phyloP scores from a whole-genome alignment of 2,797 vertebrate species.

The Artibeus lituratus region DNA sequence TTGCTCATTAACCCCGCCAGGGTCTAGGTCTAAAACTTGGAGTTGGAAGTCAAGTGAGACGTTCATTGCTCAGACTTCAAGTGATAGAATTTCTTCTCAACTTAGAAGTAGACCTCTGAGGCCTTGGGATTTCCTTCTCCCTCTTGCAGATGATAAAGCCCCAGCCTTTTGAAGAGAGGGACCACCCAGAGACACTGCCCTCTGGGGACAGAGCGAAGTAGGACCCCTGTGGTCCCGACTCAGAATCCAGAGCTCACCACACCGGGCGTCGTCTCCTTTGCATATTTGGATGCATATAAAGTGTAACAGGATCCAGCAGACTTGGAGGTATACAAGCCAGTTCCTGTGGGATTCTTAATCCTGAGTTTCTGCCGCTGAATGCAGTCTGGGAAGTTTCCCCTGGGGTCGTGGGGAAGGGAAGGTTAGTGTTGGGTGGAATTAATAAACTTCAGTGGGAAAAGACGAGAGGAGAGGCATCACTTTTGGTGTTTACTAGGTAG shows the following conservation, averaged over 20 bases:
- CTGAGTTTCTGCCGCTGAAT: background rate
- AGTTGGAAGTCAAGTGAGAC: background rate
- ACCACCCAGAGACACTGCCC: background rate
- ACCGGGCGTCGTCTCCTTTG: background rate
- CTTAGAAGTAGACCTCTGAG: background rate
- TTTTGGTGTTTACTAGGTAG: background rate
- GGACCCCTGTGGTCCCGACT: background rate
- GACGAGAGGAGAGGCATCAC: background rate
- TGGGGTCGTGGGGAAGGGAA: background rate
- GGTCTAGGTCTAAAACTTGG: background rate
- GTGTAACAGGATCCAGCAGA: background rate
- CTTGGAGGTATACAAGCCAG: background rate
- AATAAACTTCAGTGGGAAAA: background rate
- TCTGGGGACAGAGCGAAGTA: background rate
- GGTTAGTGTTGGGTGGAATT: background rate
- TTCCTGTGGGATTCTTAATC: background rate
- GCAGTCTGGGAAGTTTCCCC: background rate
- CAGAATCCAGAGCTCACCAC: background rate
- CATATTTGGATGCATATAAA: background rate
- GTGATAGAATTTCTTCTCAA: background rate
- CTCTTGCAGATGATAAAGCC: background rate
- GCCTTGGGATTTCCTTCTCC: accelerated
- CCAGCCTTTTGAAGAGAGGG: background rate
- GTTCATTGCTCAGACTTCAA: background rate
- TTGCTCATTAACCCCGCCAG: background rate